phyloP scores from a whole-genome alignment of 2,888 invertebrate genomes.

The Miltochrista miniata region DNA sequence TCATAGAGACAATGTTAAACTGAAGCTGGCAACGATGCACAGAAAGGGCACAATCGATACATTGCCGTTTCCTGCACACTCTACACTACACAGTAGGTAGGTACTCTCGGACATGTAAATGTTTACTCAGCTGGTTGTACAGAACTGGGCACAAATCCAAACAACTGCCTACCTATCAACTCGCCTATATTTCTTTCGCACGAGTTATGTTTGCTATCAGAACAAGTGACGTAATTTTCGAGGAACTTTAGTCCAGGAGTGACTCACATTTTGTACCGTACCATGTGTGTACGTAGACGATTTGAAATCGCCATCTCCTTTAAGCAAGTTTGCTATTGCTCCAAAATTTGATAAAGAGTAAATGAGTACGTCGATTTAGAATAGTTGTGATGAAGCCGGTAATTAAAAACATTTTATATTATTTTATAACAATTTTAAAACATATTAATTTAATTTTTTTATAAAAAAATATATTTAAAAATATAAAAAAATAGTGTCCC shows the following conservation, averaged over 20 bases:
- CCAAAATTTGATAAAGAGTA: too few relatives aligned
- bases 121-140: not conserved
- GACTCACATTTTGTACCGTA: not conserved
- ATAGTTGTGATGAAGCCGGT: too few relatives aligned
- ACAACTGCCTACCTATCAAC: not conserved
- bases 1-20: not conserved
- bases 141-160: conserved; percentile 6
- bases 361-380: too few relatives aligned
- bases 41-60: conserved; percentile 29
- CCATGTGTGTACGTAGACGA: too few relatives aligned
- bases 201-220: not conserved
- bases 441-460: too few relatives aligned
- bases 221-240: not conserved
- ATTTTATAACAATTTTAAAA: too few relatives aligned
- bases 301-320: too few relatives aligned
- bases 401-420: too few relatives aligned
- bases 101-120: not conserved
- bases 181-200: not conserved
- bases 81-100: conserved; percentile 6
- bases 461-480: too few relatives aligned
- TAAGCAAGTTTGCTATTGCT: not conserved
- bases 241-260: not conserved
- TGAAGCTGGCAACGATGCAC: not conserved
- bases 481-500: too few relatives aligned
- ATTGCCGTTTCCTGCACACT: conserved; percentile 27